phyloP scores from a whole-genome alignment of 2,113 vertebrate species.

The Notechis scutatus region DNA sequence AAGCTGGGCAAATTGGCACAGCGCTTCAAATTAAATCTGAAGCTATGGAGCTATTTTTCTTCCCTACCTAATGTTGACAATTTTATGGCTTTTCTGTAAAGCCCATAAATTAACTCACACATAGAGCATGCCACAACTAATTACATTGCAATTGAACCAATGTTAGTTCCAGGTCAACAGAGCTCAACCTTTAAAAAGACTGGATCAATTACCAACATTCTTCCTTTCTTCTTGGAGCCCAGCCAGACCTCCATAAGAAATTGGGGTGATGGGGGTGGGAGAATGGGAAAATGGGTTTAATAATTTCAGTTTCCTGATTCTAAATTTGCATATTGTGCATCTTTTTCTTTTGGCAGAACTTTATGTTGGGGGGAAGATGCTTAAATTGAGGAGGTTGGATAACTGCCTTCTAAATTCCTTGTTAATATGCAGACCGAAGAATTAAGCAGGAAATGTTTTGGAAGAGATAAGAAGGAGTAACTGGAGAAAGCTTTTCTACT shows the following conservation, averaged over 20 bases:
- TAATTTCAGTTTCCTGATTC: background rate
- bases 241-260: background rate
- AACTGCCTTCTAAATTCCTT: background rate
- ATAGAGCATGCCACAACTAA: background rate
- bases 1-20: background rate
- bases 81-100: background rate
- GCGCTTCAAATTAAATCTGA: background rate
- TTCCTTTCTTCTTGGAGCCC: background rate
- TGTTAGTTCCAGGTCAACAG: background rate
- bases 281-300: background rate
- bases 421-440: background rate
- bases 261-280: fast-evolving
- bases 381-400: background rate
- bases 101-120: background rate
- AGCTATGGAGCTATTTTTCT: background rate
- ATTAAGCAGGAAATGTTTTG: background rate
- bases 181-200: background rate
- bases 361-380: background rate
- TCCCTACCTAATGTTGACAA: background rate
- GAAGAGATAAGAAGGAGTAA: background rate
- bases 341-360: background rate
- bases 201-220: background rate
- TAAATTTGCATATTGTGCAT: background rate
- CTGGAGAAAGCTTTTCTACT: background rate
- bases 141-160: background rate